Evolutionary conservation across 2,797 vertebrate species (phyloP), one percentile per base, ranked within the genome.

Genomic region (Anolis apletophallus): DNA sequence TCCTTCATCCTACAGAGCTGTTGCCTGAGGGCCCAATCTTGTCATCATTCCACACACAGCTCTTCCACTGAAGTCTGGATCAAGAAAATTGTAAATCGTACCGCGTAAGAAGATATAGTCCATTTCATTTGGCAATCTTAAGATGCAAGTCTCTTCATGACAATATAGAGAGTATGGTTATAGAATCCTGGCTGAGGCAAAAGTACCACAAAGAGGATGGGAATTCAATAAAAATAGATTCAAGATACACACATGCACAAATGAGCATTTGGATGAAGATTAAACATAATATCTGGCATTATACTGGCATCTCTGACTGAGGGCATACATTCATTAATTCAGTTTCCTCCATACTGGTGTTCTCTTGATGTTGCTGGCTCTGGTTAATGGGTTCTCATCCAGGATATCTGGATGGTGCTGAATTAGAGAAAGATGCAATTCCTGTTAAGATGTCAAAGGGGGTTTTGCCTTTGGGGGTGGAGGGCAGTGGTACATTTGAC

Each of bases 51-150:
- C 91, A 93, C 93, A 93, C 89, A 89, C 92, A 90, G 85, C 87
- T 88, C 91, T 95, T 94, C 87, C 88, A 94, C 88, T 94, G 94
- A 95, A 94, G 93, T 95, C 91, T 80, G 89, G 94, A 95, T 93
- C 94, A 95, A 95, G 93, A 93, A 94, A 95, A 93, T 93, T 94
- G 89, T 80, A 92, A 93, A 93, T 90, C 88, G 86, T 80, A 90
- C 55, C 91, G 89, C 91, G 85, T 91, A 88, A 92, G 94, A 91
- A 94, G 92, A 94, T 88, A 89, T 72, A 81, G 83, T 92, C 86
- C 79, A 88, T 93, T 95, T 91, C 80, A 87, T 84, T 89, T 93
- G 88, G 93, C 93, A 91, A 81, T 91, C 85, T 87, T 87, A 91
- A 91, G 6, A 77, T 77, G 61, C 50, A 77, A 54, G 61, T 29